These are phyloP conservation scores for Distichodus sexfasciatus DNA, from an alignment of 2,797 vertebrate genomes.

Conservation along the genomic window DNA sequence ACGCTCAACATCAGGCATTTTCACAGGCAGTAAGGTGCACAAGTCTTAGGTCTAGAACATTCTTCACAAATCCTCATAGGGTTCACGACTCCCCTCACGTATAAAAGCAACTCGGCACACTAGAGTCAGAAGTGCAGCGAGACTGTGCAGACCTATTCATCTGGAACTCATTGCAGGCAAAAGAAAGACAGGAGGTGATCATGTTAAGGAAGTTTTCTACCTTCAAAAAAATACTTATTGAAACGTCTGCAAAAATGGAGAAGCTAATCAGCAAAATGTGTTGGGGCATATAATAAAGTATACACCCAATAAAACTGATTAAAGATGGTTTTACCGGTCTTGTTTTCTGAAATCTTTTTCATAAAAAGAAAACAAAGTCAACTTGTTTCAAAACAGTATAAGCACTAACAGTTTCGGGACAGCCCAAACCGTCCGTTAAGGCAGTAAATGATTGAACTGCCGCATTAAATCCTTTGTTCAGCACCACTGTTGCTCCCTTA, in stretches of 20 bases:
- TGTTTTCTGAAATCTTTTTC: constrained; percentile 12
- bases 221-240: constrained; percentile 20
- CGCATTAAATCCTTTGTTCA: constrained; percentile 51
- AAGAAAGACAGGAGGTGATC: constrained; percentile 25
- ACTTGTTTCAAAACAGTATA: constrained; percentile 41
- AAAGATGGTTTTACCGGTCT: neutral
- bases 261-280: too few species aligned
- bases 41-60: constrained; percentile 69
- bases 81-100: constrained; percentile 22
- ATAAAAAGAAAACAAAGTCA: neutral
- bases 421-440: constrained; percentile 26
- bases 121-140: constrained; percentile 61
- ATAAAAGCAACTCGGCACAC: constrained; percentile 47
- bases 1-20: constrained; percentile 79
- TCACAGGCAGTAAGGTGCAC: constrained; percentile 81
- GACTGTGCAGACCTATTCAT: constrained; percentile 46
- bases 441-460: constrained; percentile 13
- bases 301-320: constrained; percentile 3
- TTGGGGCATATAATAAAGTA: neutral
- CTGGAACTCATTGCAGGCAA: constrained; percentile 34
- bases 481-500: constrained; percentile 27
- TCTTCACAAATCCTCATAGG: constrained; percentile 53
- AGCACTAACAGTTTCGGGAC: constrained; percentile 30
- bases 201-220: constrained; percentile 17
- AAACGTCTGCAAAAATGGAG: constrained; percentile 27